Conservation (phyloP, 2,797 vertebrate species). For the Lophura swinhoii region DNA sequence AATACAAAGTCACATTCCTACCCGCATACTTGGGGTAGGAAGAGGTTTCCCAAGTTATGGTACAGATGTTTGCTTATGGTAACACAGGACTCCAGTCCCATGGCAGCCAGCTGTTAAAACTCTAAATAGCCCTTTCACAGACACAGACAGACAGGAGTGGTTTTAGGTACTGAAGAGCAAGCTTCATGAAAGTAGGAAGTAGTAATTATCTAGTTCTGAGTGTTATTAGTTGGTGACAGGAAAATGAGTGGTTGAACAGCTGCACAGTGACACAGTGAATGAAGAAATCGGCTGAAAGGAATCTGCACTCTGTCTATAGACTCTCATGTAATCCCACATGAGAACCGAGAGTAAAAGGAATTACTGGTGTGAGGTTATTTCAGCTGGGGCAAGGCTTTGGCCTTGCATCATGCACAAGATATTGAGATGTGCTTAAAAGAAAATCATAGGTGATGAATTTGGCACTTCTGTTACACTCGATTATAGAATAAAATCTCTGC, state of each 20-base stretch:
- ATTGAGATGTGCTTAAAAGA: neutral
- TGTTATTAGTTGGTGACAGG: constrained; percentile 18
- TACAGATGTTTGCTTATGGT: neutral
- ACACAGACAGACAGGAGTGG: neutral
- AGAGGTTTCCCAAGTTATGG: neutral
- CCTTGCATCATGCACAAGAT: fast-evolving
- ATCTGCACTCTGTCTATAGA: neutral
- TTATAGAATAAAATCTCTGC: neutral
- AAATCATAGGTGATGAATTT: neutral
- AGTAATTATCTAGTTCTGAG: constrained; percentile 40
- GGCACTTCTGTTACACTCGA: neutral
- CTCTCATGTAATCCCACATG: neutral
- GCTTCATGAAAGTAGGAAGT: constrained; percentile 16
- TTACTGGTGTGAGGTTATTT: neutral
- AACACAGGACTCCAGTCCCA: neutral
- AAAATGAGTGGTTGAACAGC: constrained; percentile 58
- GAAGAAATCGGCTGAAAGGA: constrained; percentile 32
- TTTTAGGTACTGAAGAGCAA: constrained; percentile 26
- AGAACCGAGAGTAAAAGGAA: neutral
- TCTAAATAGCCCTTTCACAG: neutral
- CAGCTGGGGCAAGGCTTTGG: neutral
- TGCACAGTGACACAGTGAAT: constrained; percentile 7
- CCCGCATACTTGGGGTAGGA: fast-evolving
- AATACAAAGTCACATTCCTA: neutral
- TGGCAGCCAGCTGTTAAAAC: constrained; percentile 4